A percentile compares a stretch with the other conserved stretches of the same genome.
These are phyloP conservation scores for Lepisosteus osseus DNA, from an alignment of 2,113 vertebrate species.

Conservation along the genomic window DNA sequence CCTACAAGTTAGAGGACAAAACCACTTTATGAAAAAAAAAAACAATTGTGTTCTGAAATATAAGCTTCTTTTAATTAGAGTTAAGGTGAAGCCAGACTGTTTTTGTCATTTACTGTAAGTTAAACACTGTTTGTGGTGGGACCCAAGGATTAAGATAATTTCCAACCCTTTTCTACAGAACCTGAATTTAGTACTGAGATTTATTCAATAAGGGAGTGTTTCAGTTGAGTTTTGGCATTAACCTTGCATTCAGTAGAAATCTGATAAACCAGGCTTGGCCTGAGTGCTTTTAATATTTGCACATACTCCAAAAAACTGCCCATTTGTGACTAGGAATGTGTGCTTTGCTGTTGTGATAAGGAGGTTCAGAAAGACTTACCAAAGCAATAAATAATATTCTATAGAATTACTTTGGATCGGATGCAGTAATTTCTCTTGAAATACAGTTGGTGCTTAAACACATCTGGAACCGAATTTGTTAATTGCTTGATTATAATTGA, in stretches of 20 bases:
- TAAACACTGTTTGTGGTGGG: too few species aligned
- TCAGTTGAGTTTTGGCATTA: slow-evolving; percentile 24
- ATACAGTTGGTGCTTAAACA: too few species aligned
- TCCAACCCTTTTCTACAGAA: too few species aligned
- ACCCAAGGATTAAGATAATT: too few species aligned
- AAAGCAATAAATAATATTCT: too few species aligned
- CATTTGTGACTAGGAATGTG: not conserved
- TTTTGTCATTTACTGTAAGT: too few species aligned
- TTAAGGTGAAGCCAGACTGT: slow-evolving; percentile 30
- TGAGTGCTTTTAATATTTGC: slow-evolving; percentile 24
- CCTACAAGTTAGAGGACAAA: slow-evolving; percentile 24
- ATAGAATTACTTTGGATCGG: too few species aligned
- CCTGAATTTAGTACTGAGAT: too few species aligned
- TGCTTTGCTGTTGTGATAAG: not conserved
- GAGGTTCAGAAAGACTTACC: not conserved
- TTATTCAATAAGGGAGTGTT: not conserved
- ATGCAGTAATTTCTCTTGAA: too few species aligned
- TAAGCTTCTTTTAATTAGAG: slow-evolving; percentile 42
- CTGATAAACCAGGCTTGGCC: slow-evolving; percentile 16
- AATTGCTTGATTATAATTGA: too few species aligned
- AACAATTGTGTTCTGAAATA: slow-evolving; percentile 45
- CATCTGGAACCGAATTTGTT: too few species aligned
- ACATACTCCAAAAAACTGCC: slow-evolving; percentile 25
- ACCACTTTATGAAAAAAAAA: slow-evolving; percentile 39
- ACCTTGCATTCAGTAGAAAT: slow-evolving; percentile 29